These are phyloP conservation scores for Turritopsis dohrnii DNA, from an alignment of 30 jellyfish, hydroid and myxozoan species.

Conservation along the genomic window DNA sequence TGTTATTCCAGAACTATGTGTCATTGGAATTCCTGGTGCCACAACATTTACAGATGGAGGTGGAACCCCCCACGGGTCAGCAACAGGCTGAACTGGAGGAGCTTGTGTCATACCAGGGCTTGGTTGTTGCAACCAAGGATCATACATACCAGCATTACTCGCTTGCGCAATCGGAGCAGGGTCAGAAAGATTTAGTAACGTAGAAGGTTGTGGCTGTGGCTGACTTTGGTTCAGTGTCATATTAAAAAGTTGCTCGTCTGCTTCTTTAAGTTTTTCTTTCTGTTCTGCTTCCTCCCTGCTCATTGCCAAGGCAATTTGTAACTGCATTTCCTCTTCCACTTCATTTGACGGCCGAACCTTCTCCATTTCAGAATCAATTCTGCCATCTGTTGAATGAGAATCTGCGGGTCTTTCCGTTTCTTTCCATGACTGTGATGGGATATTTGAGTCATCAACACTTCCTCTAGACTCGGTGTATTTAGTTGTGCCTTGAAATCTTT, in stretches of 20 bases:
- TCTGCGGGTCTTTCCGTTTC: conserved; percentile 39
- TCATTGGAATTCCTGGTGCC: background rate
- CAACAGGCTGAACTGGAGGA: conserved; percentile 14
- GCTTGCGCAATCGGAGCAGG: conserved; percentile 43
- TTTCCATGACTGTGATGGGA: conserved; percentile 72
- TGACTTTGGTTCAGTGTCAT: conserved; percentile 43
- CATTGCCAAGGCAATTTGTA: conserved; percentile 95
- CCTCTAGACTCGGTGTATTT: conserved; percentile 29
- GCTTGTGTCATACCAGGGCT: background rate
- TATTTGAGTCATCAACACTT: conserved; percentile 76
- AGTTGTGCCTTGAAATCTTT: conserved; percentile 42
- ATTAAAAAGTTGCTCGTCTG: conserved; percentile 59
- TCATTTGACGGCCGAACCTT: conserved; percentile 97
- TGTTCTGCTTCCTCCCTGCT: conserved; percentile 96
- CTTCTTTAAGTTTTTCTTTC: conserved; percentile 38
- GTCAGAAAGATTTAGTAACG: conserved; percentile 74
- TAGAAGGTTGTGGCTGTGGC: conserved; percentile 44
- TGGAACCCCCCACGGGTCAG: conserved; percentile 57
- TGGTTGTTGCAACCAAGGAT: conserved; percentile 56
- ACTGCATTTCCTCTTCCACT: conserved; percentile 96
- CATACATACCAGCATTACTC: conserved; percentile 20
- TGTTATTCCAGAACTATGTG: conserved; percentile 67
- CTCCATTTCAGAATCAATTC: conserved; percentile 71
- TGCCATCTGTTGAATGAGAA: conserved; percentile 86
- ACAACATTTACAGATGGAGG: background rate